Evolutionary conservation across 1,140 invertebrate species (phyloP).

Genomic region (Drosophila pseudoananassae): DNA sequence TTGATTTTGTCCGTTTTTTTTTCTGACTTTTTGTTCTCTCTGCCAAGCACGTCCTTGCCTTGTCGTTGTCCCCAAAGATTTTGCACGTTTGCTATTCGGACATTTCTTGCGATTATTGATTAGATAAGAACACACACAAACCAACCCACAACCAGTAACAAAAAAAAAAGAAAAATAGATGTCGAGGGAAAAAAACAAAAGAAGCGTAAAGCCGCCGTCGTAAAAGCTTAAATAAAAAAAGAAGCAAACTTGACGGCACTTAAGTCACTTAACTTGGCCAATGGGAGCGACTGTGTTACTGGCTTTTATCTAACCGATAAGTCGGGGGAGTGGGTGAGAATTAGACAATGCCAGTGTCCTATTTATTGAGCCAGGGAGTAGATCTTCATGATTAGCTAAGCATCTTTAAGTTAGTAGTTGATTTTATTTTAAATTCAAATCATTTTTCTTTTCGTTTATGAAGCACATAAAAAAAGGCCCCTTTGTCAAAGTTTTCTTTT

Average conservation of each 20-base stretch:
- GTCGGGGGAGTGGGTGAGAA: slow-evolving; percentile 41
- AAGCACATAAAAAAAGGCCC: neutral
- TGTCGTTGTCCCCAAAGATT: slow-evolving; percentile 71
- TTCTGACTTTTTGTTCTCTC: slow-evolving; percentile 22
- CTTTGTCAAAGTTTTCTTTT: neutral
- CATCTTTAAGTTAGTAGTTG: neutral
- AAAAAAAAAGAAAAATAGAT: neutral
- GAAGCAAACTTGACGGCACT: slow-evolving; percentile 62
- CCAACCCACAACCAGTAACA: slow-evolving; percentile 1
- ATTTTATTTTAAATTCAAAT: neutral
- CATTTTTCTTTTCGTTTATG: neutral
- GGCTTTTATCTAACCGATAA: slow-evolving; percentile 31
- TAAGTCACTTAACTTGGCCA: slow-evolving; percentile 79
- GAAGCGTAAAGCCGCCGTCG: slow-evolving; percentile 46
- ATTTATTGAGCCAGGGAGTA: slow-evolving; percentile 7
- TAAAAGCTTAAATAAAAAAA: slow-evolving; percentile 38
- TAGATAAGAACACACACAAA: slow-evolving; percentile 58
- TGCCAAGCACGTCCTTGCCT: slow-evolving; percentile 55
- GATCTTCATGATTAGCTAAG: slow-evolving; percentile 26
- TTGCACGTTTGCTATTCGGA: slow-evolving; percentile 80
- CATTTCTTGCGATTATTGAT: slow-evolving; percentile 79
- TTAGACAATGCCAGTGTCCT: slow-evolving; percentile 47
- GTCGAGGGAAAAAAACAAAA: slow-evolving; percentile 45
- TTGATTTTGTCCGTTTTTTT: slow-evolving; percentile 37
- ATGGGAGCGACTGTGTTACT: slow-evolving; percentile 41